Evolutionary conservation across 1,140 invertebrate genomes (phyloP), one percentile per base, ranked within the genome.

Genomic region (Psilanteris sp.): DNA sequence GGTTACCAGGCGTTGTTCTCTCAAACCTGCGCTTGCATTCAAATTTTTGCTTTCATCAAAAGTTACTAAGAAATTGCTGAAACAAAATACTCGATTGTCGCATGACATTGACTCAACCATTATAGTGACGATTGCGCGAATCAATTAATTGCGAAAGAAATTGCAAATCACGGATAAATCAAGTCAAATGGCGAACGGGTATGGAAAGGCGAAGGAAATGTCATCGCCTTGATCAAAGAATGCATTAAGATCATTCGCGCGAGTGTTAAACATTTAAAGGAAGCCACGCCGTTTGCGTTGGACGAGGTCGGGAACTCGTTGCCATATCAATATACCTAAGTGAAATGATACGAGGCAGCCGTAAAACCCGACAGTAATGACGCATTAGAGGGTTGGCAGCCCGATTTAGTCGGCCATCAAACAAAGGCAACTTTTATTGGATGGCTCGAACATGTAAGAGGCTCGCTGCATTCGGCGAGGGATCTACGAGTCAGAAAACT

Each of bases 291-390:
- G 72, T 68, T 77, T 70, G 68, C 73, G 73, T 79, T 79, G 77
- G 77, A 77, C 73, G 77, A 79, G 77, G 77, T 79, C 77, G 81
- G 83, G 85, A 88, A 83, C 87, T 88, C 87, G 86, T 88, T 87
- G 87, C 87, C 86, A 88, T 89, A 89, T 89, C 87, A 89, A 89
- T 89, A 89, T 89, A 89, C 86, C 86, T 89, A 89, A 89, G 87
- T 89, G 87, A 89, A 89, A 89, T 88, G 87, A 88, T 88, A 89
- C 86, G 87, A 89, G 87, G 78, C 81, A 72, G 81, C 80, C 85
- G 86, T 89, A 89, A 88, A 89, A 83, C 81, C 81, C 85, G 87
- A 89, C 87, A 88, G 87, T 89, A 89, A 89, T 89, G 87, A 89
- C 87, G 87, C 87, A 89, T 89, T 89, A 89, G 87, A 85, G 86